Base-by-base conservation (phyloP, 2,113 vertebrate genomes). In the Dissostichus mawsoni region DNA sequence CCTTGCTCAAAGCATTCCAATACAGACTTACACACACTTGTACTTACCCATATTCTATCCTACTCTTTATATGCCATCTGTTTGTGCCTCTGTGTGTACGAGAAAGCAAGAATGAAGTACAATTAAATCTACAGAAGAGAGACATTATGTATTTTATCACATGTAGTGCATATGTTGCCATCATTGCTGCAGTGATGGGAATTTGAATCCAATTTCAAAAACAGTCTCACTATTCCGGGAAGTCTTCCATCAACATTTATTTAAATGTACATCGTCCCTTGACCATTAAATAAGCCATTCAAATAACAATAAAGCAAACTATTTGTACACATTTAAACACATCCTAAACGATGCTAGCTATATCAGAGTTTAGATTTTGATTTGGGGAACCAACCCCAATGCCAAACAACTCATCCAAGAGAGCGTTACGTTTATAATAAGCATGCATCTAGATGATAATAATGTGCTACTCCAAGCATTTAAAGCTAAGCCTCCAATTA, bases 31-130 rank as follows among this genome's bases (percentile, higher is more conserved):
- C 33, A 45, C 47, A 75, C 53, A 25, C 16, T 23, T 8, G 1
- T 17, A 53, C 51, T 36, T n/a, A 45, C 13, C 29, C 59, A 69
- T 47, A 68, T 48, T 80, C 62, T 52, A 80, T 62, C 12, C 18
- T 23, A 36, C 11, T 41, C 3, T 58, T 69, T 57, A 20, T 52
- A 33, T 66, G n/a, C 66, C 72, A 62, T 79, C 76, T 78, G 58
- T 57, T 73, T 83, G 8, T 55, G 36, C 56, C 14, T 1, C 1
- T 45, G 13, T 9, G 44, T 51, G 56, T 11, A 47, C 6, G 25
- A 23, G 65, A 62, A 36, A 25, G 56, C 11, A 53, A 25, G 44
- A 55, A 50, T 20, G 58, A 64, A 56, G 23, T 33, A 14, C 41
- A 50, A 64, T 64, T 70, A 78, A 53, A 56, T 56, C 41, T 13